Percentiles rank a stretch among this genome's conserved stretches.
These are phyloP conservation scores for Hydrozoanthus gracilis DNA, from an alignment of 92 coral and sea anemone species.

Conservation along the genomic window DNA sequence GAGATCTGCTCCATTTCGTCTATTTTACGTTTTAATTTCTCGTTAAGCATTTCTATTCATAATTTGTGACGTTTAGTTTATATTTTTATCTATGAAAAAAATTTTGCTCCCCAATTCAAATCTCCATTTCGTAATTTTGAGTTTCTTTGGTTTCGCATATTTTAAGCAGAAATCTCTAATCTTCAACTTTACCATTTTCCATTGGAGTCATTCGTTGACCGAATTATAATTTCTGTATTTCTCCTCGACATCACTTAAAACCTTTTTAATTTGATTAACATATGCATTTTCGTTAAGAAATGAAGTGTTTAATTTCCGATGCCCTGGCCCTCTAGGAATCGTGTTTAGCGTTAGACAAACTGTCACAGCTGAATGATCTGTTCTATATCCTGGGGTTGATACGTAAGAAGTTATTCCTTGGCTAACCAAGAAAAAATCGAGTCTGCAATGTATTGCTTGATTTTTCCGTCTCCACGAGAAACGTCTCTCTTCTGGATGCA, in stretches of 20 bases:
- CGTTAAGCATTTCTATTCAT: neutral
- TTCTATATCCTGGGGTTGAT: neutral
- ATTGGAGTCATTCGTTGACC: neutral
- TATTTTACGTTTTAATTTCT: neutral
- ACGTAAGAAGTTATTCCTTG: neutral
- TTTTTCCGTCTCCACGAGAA: conserved; percentile 24
- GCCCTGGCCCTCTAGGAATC: neutral
- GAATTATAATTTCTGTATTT: neutral
- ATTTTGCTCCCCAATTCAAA: too few species aligned
- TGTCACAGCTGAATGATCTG: neutral
- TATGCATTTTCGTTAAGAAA: neutral
- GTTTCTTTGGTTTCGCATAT: neutral
- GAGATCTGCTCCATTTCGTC: neutral
- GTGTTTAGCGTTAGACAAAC: neutral
- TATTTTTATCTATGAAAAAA: neutral
- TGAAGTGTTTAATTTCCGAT: neutral
- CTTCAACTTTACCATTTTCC: conserved; percentile 39
- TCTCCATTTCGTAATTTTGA: neutral
- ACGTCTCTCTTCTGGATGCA: conserved; percentile 11
- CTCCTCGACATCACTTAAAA: neutral
- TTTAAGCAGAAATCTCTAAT: conserved; percentile 1
- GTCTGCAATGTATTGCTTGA: conserved; percentile 23
- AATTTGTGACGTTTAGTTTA: neutral
- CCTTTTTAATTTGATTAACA: neutral
- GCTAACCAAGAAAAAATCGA: conserved; percentile 38